phyloP scores from a whole-genome alignment of 2,888 invertebrate species.

The Folsomia candida region DNA sequence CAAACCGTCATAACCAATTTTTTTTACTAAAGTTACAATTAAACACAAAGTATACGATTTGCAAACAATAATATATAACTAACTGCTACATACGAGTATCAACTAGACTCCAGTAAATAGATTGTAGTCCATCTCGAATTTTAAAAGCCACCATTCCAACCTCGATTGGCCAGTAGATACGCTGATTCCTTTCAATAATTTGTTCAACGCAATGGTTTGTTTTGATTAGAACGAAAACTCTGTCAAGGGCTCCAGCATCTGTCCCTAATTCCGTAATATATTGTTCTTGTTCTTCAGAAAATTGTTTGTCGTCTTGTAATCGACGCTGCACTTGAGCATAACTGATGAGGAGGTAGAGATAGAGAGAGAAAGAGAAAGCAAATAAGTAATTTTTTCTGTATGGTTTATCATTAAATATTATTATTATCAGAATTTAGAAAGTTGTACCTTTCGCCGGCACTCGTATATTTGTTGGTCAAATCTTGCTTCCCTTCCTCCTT shows the following conservation, averaged over 20 bases:
- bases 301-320: slow-evolving; percentile 10
- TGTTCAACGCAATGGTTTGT: slow-evolving; percentile 40
- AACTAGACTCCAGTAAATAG: slow-evolving; percentile 42
- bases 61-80: no score
- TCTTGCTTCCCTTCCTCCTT: slow-evolving; percentile 43
- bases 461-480: slow-evolving; percentile 43
- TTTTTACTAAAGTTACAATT: no score
- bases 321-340: slow-evolving; percentile 36
- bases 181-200: slow-evolving; percentile 28
- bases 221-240: slow-evolving; percentile 39
- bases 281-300: slow-evolving; percentile 9
- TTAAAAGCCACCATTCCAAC: slow-evolving; percentile 44
- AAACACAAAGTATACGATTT: no score
- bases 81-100: slow-evolving; percentile 42
- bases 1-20: no score
- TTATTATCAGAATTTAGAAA: no score
- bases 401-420: neutral
- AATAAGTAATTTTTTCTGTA: no score
- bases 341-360: slow-evolving; percentile 18
- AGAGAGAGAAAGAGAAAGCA: no score
- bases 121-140: slow-evolving; percentile 39
- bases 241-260: slow-evolving; percentile 16
- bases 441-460: slow-evolving; percentile 44
- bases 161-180: slow-evolving; percentile 47
- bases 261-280: slow-evolving; percentile 22